Base-by-base conservation (phyloP, 1,140 invertebrate species). In the Cydia strobilella region DNA sequence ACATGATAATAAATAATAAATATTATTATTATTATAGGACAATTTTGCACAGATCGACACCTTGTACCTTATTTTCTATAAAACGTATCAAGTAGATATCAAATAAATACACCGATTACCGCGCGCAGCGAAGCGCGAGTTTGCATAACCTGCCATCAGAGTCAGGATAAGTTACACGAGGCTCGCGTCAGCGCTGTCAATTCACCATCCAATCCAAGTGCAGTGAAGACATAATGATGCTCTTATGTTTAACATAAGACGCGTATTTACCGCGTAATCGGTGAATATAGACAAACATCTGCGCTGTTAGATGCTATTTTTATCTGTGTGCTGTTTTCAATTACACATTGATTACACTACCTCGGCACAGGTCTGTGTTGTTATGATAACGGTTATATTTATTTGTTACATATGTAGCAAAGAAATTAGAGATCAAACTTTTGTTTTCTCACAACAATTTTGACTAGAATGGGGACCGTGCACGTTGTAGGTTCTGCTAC, bases 211-310 rank as follows among this genome's bases (percentile, higher is more conserved):
- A 59, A 9, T 23, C 9, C 15, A 59, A 59, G 54, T 59, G 54
- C 54, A 45, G 51, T 54, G 51, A 54, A 54, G 51, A 54, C 51
- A 54, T 54, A 54, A 54, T 54, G n/a, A 54, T 54, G 51, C 7
- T n/a, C 51, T 54, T 54, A 18, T 54, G n/a, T 54, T 54, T 0
- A 54, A 54, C 51, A 54, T 18, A 54, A 54, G 51, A 18, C n/a
- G 51, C 51, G 15, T 48, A 54, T 54, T 54, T 54, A n/a, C 51
- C 1, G 51, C 51, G n/a, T 54, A 54, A 18, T 54, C 51, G n/a
- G 51, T 18, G 45, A 18, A n/a, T 18, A 54, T 18, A 20, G 15
- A 54, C n/a, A 54, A 54, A 54, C 51, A 54, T 18, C 42, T 45
- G 42, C 42, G 42, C n/a, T 54, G 51, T 54, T 54, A 54, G 51